phyloP scores from a whole-genome alignment of 2,113 vertebrate genomes.

The Daphoenositta chrysoptera region DNA sequence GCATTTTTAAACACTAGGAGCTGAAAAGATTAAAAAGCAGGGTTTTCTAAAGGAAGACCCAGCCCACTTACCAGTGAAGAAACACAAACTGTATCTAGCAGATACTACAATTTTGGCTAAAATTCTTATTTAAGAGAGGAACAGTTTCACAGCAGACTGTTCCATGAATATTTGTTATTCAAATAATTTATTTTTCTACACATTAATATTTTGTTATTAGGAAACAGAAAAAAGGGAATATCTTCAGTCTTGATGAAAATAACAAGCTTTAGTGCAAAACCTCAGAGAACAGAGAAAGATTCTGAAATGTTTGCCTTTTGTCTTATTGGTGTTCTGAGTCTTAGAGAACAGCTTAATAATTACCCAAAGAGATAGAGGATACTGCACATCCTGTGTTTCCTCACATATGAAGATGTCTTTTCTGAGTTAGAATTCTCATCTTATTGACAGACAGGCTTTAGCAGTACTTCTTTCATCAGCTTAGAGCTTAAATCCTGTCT shows the following conservation, averaged over 20 bases:
- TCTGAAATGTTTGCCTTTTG: background rate
- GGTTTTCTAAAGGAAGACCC: background rate
- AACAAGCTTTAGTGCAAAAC: background rate
- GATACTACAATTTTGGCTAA: background rate
- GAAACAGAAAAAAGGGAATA: background rate
- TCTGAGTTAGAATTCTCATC: background rate
- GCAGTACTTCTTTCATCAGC: background rate
- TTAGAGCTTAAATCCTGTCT: background rate
- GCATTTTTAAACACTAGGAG: background rate
- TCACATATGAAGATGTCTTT: background rate
- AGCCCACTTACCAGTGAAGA: background rate
- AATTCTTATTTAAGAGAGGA: background rate
- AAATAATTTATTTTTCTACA: background rate
- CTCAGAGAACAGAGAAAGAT: background rate
- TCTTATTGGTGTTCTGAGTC: background rate
- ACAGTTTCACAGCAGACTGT: background rate
- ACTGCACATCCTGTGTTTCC: fast-evolving
- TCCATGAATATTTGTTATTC: background rate
- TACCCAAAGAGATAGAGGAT: background rate
- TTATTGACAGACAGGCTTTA: background rate
- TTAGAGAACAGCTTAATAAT: background rate
- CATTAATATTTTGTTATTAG: background rate
- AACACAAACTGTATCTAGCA: background rate
- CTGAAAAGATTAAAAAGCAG: background rate
- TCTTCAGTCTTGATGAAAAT: background rate